Base-by-base conservation (phyloP, 2,113 vertebrate genomes). In the Isurus oxyrinchus region DNA sequence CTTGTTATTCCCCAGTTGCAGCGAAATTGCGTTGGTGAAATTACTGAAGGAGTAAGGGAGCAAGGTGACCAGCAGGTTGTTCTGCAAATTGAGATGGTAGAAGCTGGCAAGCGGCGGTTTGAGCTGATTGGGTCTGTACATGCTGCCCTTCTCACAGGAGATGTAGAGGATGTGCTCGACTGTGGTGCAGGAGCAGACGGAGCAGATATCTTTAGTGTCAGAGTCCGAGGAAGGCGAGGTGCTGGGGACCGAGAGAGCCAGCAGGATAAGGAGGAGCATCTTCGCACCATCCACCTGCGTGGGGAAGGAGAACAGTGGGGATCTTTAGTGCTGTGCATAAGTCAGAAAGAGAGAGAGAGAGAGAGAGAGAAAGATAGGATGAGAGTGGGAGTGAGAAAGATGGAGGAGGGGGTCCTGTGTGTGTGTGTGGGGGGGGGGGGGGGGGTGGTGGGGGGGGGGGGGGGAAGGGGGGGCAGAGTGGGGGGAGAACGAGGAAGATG, bases 31-130 rank as follows among this genome's bases (percentile, higher is more conserved):
- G 8, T 99, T 98, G 96, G 99, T 99, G 97, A 99, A 99, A 98
- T 99, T 99, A 96, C 98, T 98, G 97, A 99, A 99, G 0, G 99
- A 98, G 97, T 99, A 99, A 87, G 99, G 99, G 97, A 99, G 99
- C 6, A 99, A 98, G 96, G 99, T 98, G 97, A 99, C 99, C 97
- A 99, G 97, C 96, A 99, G 98, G 98, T 99, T 99, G 97, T 99
- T 99, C 97, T 99, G 99, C 97, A 99, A 99, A 98, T 99, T 99
- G 96, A 99, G 98, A 97, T 99, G 99, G 97, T 99, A 99, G 96
- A 99, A 98, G 97, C 98, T 99, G 55, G 99, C 99, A 97, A 98
- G 98, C 0, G 99, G 99, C 3, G 99, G 99, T 96, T 99, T 98
- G 97, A 99, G 98, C 97, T 99, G 99, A 96, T 99, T 99, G 96